Evolutionary conservation across 1,140 invertebrate genomes (phyloP), one percentile per base, ranked within the genome.

Genomic region (Drosophila neocordata): DNA sequence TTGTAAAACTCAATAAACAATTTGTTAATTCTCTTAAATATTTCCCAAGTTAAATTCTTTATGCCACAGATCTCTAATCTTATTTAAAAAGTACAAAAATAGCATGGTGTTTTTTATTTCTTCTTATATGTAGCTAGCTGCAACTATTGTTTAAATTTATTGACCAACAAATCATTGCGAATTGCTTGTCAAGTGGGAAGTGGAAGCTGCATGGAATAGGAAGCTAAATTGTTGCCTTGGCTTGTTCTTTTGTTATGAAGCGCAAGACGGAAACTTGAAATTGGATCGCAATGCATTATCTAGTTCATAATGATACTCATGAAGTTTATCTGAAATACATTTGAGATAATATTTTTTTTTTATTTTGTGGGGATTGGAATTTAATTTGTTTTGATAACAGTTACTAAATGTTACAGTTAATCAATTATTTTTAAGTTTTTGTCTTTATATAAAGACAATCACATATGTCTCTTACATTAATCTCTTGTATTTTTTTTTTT

Each of bases 151-250:
- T 56, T 18, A 34, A 56, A 35, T 34, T 56, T 34, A 56, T 56
- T 56, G 53, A 35, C 41, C 41, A 48, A 48, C 41, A 48, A 48
- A 48, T 48, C 13, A 56, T 34, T 56, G 53, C 53, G 31, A 35
- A 56, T 15, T 18, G 7, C 31, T 56, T 56, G 53, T 34, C 53
- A 56, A 56, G 53, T 56, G 53, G 53, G 53, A 56, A 55, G 52
- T 55, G 13, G 27, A 55, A 35, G 53, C 6, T 56, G 31, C 53
- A 34, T 35, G 53, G 15, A 35, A 55, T 31, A 31, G 53, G 27
- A 55, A 56, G 27, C 53, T 56, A 4, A 35, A 35, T 48, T 20
- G 41, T 48, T 48, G 41, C 41, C 41, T 48, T 48, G 41, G 41
- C 41, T 15, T 44, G 15, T 48, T 48, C 41, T 48, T 48, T 48